Evolutionary conservation across 2,888 invertebrate genomes (phyloP), one percentile per base, ranked within the genome.

Genomic region (Erebia aethiops): DNA sequence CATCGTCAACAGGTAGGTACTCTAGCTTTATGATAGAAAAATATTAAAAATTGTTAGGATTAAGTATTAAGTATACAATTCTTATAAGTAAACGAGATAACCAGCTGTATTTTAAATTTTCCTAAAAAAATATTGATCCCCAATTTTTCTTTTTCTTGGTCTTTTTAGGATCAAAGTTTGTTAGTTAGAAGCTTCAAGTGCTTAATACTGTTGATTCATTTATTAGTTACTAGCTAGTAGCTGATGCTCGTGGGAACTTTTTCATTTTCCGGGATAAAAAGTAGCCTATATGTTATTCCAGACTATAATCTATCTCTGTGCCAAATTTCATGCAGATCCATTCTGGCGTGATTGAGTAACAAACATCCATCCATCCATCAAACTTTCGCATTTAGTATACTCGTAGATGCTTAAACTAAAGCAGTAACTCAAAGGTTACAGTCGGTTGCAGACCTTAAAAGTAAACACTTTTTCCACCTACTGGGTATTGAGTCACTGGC

Each of bases 401-500:
- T n/a, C n/a, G n/a, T n/a, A n/a, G 21, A 21, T 56, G 56, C 56
- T 21, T 21, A 56, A 13, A 21, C 21, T 16, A 21, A 18, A 57
- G 13, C 18, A 13, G 3, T 21, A 57, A 26, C 7, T 54, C 11
- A 18, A 54, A 16, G 18, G 46, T 26, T 13, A 61, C 61, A 21
- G 18, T 69, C 54, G 54, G 41, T 70, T 49, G 56, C 70, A 49
- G 70, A 70, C 62, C 67, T 70, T 49, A 67, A 49, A 69, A 67
- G 66, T 56, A 26, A 62, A 67, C 77, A 81, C 84, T 85, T 84
- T 84, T 82, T 78, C 81, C 79, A 77, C 84, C 87, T 82, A 86
- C 84, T 80, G 74, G 76, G 77, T 70, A 75, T 76, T 88, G 87
- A 88, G 80, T 88, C 87, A 88, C 79, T 71, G 70, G 72, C 71